These are phyloP conservation scores for Gymnosoma rotundatum DNA, from an alignment of 2,888 invertebrate genomes.

Conservation along the genomic window DNA sequence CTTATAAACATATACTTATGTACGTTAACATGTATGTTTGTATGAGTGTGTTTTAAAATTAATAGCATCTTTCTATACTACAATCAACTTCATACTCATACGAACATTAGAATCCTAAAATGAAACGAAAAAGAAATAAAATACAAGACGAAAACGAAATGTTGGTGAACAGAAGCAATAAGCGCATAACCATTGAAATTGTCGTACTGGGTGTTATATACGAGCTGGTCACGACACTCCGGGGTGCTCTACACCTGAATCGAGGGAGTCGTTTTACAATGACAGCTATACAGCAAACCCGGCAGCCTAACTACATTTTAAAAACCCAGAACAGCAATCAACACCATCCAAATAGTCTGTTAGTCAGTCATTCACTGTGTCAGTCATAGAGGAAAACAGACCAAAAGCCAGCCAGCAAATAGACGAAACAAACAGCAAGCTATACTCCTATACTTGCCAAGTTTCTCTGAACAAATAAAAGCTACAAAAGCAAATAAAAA, in stretches of 20 bases:
- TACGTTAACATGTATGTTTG: not conserved
- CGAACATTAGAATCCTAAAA: constrained; percentile 62
- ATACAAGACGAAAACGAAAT: constrained; percentile 45
- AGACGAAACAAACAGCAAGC: constrained; percentile 27
- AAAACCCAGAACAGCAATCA: constrained; percentile 82
- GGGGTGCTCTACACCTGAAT: constrained; percentile 83
- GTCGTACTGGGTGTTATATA: constrained; percentile 82
- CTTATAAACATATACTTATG: not conserved
- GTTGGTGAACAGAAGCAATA: constrained; percentile 70
- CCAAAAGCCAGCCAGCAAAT: constrained; percentile 39
- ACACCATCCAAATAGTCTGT: constrained; percentile 76
- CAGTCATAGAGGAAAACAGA: constrained; percentile 54
- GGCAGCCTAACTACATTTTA: constrained; percentile 82
- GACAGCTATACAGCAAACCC: constrained; percentile 69
- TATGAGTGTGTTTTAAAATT: constrained; percentile 20
- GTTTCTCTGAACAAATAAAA: constrained; percentile 45
- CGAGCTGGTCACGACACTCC: constrained; percentile 82
- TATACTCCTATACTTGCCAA: constrained; percentile 29
- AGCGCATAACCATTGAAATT: constrained; percentile 81
- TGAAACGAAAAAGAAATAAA: constrained; percentile 48
- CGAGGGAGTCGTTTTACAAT: constrained; percentile 81
- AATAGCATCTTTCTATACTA: constrained; percentile 45
- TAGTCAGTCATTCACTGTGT: constrained; percentile 38
- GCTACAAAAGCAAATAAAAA: constrained; percentile 55
- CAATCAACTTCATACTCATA: constrained; percentile 17